These are phyloP conservation scores for Toxotes chatareus DNA, from an alignment of 2,113 vertebrate genomes.

Conservation along the genomic window DNA sequence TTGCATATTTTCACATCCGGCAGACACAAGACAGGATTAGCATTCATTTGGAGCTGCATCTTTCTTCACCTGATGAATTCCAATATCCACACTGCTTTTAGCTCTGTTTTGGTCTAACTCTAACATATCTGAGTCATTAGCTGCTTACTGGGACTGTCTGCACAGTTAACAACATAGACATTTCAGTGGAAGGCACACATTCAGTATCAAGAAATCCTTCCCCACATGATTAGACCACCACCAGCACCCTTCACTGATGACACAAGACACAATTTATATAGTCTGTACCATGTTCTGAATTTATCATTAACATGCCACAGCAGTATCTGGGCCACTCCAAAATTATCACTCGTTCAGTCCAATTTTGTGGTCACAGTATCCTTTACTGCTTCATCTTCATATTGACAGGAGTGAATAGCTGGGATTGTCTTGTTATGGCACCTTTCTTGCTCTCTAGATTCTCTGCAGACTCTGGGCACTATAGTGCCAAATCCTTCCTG, in stretches of 20 bases:
- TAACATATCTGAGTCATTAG: too few species aligned
- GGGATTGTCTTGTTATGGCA: background rate
- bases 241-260: background rate
- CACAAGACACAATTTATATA: background rate
- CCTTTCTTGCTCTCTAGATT: background rate
- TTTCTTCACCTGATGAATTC: too few species aligned
- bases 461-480: background rate
- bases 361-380: background rate
- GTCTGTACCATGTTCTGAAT: background rate
- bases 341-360: background rate
- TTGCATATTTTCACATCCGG: too few species aligned
- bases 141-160: too few species aligned
- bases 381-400: background rate
- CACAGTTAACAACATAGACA: background rate
- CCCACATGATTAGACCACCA: background rate
- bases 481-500: background rate
- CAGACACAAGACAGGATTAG: too few species aligned
- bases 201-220: background rate
- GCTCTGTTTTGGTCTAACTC: too few species aligned
- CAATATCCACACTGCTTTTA: too few species aligned
- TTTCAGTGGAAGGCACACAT: background rate
- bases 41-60: too few species aligned
- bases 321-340: background rate
- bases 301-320: background rate
- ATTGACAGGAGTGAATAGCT: conserved; percentile 2